Base-by-base conservation (phyloP, 1,140 invertebrate species). In the Drosophila rufa region DNA sequence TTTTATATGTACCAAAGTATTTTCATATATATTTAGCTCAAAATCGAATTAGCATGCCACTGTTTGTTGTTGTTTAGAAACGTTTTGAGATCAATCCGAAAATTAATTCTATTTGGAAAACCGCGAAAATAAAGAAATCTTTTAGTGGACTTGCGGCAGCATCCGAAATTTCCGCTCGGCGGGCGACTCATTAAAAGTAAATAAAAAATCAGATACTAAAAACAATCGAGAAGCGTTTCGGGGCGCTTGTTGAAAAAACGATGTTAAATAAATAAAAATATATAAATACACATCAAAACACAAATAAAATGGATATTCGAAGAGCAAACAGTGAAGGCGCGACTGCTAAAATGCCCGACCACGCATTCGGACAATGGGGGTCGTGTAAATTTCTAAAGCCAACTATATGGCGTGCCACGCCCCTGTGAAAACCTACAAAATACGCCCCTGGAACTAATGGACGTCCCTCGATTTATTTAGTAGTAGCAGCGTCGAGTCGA, bases 181-280 rank as follows among this genome's bases (percentile, higher is more conserved):
- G 56, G 59, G 69, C 62, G 66, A 79, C 82, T 66, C 80, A 89
- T 89, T 90, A 89, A 89, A 89, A 89, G 80, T 90, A 89, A 89
- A 89, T 90, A 89, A 89, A 89, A 87, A 90, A 86, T 67, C 68
- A 83, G 84, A 75, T 69, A 78, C 80, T 69, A 89, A 79, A 86
- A 89, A 89, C 83, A 87, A 87, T 87, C 83, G 84, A 80, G 56
- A 50, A 60, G 80, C 80, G 60, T 65, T 89, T 36, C 1, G 27
- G 27, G 22, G 25, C 76, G 76, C 68, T 89, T 87, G 80, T 89
- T 87, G 76, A 89, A 85, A 75, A 81, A 87, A 87, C 85, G 87
- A 90, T 87, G 85, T 81, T 87, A 85, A 81, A 86, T 87, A 87
- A 84, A 87, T 89, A 87, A 83, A 82, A 73, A 80, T 70, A 80